A percentile compares a stretch with the other conserved stretches of the same genome.
Conservation (phyloP, 1,140 invertebrate species). For the Ceratosolen solmsi region DNA sequence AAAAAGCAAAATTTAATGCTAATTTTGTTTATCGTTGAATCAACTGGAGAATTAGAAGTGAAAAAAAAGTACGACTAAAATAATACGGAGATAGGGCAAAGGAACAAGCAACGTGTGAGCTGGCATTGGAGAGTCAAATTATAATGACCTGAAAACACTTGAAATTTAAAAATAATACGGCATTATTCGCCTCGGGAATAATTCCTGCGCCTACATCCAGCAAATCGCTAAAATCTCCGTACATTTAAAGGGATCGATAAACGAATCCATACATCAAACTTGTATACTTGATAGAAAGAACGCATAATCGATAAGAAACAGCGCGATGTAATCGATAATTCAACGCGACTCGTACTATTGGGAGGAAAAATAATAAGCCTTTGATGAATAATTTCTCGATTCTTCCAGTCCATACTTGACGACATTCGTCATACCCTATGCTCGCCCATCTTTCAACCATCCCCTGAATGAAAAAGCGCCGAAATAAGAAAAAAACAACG, state of each 20-base stretch:
- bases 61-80: too few relatives aligned
- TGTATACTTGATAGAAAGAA: slow-evolving; percentile 44
- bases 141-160: neutral
- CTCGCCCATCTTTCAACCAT: slow-evolving; percentile 36
- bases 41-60: too few relatives aligned
- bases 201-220: neutral
- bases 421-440: slow-evolving; percentile 37
- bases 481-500: slow-evolving; percentile 6
- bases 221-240: slow-evolving; percentile 16
- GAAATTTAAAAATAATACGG: neutral
- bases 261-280: slow-evolving; percentile 37
- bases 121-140: neutral
- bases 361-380: neutral
- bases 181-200: neutral
- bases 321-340: slow-evolving; percentile 42
- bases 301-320: too few relatives aligned
- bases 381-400: slow-evolving; percentile 30
- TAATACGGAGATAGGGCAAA: too few relatives aligned
- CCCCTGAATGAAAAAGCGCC: neutral
- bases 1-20: too few relatives aligned
- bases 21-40: too few relatives aligned
- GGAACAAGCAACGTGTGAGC: too few relatives aligned
- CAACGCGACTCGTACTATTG: neutral
- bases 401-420: slow-evolving; percentile 16
- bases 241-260: neutral